Evolutionary conservation across 2,797 vertebrate genomes (phyloP).

Genomic region (Gymnothorax reevesii): DNA sequence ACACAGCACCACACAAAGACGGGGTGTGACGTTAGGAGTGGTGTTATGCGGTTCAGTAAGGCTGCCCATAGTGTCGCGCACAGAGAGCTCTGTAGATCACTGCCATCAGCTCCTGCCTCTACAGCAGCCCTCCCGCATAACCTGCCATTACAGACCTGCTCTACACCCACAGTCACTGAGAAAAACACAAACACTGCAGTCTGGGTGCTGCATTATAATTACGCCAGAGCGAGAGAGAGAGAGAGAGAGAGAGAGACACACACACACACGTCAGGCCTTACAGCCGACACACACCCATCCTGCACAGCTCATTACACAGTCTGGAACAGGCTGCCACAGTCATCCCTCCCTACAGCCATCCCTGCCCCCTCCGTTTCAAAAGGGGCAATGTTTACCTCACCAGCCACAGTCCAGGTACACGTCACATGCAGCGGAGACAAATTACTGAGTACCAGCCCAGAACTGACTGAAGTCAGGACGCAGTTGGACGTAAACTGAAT

Average conservation of each 20-base stretch:
- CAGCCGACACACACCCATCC: no score
- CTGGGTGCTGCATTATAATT: constrained; percentile 64
- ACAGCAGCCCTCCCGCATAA: constrained; percentile 69
- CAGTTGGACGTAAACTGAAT: no score
- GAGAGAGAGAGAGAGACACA: background rate
- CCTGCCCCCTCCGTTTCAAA: no score
- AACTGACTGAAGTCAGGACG: no score
- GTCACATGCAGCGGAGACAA: no score
- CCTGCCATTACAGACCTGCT: constrained; percentile 62
- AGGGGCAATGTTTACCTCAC: no score
- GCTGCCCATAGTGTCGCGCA: constrained; percentile 60
- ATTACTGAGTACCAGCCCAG: no score
- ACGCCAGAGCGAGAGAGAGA: constrained; percentile 17
- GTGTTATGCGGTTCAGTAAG: constrained; percentile 55
- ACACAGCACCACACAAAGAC: background rate
- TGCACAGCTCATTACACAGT: no score
- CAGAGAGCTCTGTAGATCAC: constrained; percentile 39
- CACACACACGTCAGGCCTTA: background rate
- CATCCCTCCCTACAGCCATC: no score
- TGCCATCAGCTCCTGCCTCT: constrained; percentile 54
- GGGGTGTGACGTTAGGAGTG: constrained; percentile 32
- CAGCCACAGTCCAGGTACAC: no score
- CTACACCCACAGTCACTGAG: constrained; percentile 61
- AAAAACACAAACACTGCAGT: constrained; percentile 44
- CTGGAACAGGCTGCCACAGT: no score